Conservation (phyloP, 35 echinoderm and acorn worm species). For the Anneissia japonica region DNA sequence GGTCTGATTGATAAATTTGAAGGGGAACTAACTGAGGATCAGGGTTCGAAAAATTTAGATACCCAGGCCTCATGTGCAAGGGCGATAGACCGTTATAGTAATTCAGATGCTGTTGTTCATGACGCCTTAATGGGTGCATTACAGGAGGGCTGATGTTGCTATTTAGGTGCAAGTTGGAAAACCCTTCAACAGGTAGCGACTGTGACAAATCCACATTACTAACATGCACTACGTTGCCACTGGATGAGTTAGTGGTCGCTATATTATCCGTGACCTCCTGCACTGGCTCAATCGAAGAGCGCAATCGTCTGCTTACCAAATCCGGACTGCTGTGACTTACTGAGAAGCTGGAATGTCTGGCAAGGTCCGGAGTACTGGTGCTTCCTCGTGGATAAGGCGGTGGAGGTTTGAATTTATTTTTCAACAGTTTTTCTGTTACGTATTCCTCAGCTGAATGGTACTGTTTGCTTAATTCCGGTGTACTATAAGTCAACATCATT, state of each 20-base stretch:
- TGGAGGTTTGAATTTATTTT: slow-evolving; percentile 85
- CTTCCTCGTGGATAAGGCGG: slow-evolving; percentile 88
- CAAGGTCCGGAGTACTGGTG: slow-evolving; percentile 89
- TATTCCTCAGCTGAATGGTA: slow-evolving; percentile 83
- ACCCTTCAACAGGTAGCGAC: slow-evolving; percentile 80
- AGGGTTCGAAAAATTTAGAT: background rate
- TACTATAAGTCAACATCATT: slow-evolving; percentile 86
- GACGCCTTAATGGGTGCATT: background rate
- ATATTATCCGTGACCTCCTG: slow-evolving; percentile 45
- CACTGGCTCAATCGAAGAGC: slow-evolving; percentile 49
- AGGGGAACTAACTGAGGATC: background rate
- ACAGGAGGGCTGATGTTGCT: background rate
- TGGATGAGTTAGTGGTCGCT: slow-evolving; percentile 45
- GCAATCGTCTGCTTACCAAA: slow-evolving; percentile 65
- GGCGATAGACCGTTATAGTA: background rate
- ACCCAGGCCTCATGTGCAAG: background rate
- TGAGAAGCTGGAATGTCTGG: slow-evolving; percentile 66
- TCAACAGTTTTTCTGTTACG: slow-evolving; percentile 82
- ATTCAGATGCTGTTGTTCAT: background rate
- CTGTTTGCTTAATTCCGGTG: slow-evolving; percentile 78
- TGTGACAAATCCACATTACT: slow-evolving; percentile 50
- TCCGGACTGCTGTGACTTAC: slow-evolving; percentile 96
- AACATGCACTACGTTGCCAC: slow-evolving; percentile 15
- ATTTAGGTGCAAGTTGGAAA: slow-evolving; percentile 44
- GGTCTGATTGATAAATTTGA: background rate